Evolutionary conservation across 2,113 vertebrate species (phyloP).

Genomic region (Xenopus tropicalis): UCB_Xtro_10.0 CM004449.2:85068001-85068500

Average conservation of each 20-base stretch:
- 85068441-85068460: slow-evolving; percentile 4
- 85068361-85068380: neutral
- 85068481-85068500: neutral
- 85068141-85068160: no score
- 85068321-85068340: slow-evolving; percentile 11
- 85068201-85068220: no score
- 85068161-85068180: no score
- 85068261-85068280: slow-evolving; percentile 27
- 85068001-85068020: no score
- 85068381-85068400: neutral
- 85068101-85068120: no score
- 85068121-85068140: no score
- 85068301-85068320: slow-evolving; percentile 5
- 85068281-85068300: slow-evolving; percentile 7
- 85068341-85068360: slow-evolving; percentile 10
- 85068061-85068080: no score
- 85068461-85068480: slow-evolving; percentile 27
- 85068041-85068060: no score
- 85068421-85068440: neutral
- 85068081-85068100: no score
- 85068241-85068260: neutral
- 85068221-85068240: neutral
- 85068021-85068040: no score
- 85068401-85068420: neutral
- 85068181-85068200: no score